Evolutionary conservation across 2,888 invertebrate species (phyloP).

Genomic region (Polydesmus complanatus): DNA sequence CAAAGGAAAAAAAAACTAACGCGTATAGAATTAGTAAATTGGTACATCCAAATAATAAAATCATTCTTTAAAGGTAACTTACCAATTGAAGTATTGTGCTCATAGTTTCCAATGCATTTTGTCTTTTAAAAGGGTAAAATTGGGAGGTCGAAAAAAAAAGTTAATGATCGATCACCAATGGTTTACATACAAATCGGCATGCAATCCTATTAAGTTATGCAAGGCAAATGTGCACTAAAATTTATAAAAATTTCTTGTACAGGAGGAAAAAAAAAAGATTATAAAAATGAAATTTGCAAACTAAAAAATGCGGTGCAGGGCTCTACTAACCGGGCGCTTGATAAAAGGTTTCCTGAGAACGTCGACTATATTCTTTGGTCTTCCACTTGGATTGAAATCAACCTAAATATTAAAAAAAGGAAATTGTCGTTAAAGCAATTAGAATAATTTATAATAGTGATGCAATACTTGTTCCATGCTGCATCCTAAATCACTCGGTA

Average conservation of each 20-base stretch:
- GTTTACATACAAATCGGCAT: background rate
- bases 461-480: slow-evolving; percentile 14
- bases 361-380: slow-evolving; percentile 41
- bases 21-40: background rate
- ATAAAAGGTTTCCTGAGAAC: slow-evolving; percentile 50
- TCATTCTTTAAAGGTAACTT: background rate
- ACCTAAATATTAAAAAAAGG: slow-evolving; percentile 4
- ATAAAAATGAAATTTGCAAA: background rate
- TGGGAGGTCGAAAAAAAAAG: too few relatives aligned
- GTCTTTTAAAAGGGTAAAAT: background rate
- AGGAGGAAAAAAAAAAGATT: background rate
- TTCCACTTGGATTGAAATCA: slow-evolving; percentile 3
- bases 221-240: background rate
- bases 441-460: background rate
- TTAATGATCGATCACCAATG: background rate
- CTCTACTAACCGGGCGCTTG: slow-evolving; percentile 14
- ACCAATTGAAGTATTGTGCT: background rate
- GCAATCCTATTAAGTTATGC: background rate
- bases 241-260: background rate
- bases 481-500: slow-evolving; percentile 19
- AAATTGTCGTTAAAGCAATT: background rate
- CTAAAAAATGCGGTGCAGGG: too few relatives aligned
- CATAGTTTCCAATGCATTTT: background rate
- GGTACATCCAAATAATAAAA: background rate
- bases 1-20: background rate